phyloP scores from a whole-genome alignment of 2,888 invertebrate genomes.

The Andrena hattorfiana region DNA sequence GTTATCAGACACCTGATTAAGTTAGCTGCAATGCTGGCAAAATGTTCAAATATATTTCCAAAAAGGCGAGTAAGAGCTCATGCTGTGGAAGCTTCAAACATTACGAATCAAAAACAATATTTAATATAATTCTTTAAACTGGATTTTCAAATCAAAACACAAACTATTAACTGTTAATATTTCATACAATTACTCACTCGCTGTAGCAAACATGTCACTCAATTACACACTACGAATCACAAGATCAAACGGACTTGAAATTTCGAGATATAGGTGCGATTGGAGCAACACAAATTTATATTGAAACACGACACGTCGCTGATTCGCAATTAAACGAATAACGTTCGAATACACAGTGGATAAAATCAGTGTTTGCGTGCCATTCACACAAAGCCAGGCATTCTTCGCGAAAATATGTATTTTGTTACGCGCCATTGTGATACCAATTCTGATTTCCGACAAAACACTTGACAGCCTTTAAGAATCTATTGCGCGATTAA shows the following conservation, averaged over 20 bases:
- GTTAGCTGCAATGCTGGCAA: no score
- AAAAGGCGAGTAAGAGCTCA: no score
- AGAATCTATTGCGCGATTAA: slow-evolving; percentile 49
- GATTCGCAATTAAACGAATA: background rate
- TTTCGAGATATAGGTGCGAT: background rate
- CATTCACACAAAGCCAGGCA: slow-evolving; percentile 7
- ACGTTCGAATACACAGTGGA: background rate
- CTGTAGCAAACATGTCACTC: background rate
- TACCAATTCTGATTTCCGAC: slow-evolving; percentile 38
- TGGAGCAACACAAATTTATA: background rate
- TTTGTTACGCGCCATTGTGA: slow-evolving; percentile 46
- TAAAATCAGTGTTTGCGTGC: background rate
- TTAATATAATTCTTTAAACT: no score
- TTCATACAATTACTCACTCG: no score
- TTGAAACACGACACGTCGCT: background rate
- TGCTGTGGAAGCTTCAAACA: no score
- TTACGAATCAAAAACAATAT: no score
- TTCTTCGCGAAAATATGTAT: slow-evolving; percentile 32
- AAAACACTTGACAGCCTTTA: slow-evolving; percentile 37
- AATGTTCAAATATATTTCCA: no score
- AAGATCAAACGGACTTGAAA: background rate
- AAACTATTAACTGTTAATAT: no score
- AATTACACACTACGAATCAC: background rate
- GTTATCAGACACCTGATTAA: background rate
- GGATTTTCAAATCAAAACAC: no score